Evolutionary conservation across 2,113 vertebrate genomes (phyloP).

Genomic region (Rhadina sibilatrix): DNA sequence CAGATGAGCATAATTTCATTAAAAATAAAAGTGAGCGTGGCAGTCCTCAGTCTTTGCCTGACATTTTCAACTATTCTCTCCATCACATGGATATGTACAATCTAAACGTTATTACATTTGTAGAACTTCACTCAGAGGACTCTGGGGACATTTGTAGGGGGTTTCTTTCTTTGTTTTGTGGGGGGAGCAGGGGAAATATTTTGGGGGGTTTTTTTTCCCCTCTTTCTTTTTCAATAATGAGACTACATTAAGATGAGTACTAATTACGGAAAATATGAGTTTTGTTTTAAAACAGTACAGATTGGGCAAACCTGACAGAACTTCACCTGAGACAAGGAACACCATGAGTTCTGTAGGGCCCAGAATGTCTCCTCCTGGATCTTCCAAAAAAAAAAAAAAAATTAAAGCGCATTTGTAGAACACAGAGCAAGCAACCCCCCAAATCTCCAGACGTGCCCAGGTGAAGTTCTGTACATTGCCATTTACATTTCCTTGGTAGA

Average conservation of each 20-base stretch:
- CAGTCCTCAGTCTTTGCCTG: not conserved
- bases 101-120: not conserved
- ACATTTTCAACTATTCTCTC: not conserved
- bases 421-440: not conserved
- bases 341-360: not conserved
- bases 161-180: not conserved
- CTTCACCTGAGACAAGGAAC: not conserved
- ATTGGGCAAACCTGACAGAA: not conserved
- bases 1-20: not conserved
- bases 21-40: not conserved
- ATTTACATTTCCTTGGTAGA: not conserved
- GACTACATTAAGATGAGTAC: not conserved
- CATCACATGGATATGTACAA: not conserved
- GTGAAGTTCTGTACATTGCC: not conserved
- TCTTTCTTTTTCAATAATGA: not conserved
- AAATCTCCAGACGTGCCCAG: not conserved
- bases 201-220: fast-evolving
- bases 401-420: not conserved
- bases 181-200: not conserved
- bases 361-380: not conserved
- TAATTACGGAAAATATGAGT: not conserved
- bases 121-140: not conserved
- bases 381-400: not conserved
- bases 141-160: not conserved
- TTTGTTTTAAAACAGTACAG: not conserved